Evolutionary conservation across 2,113 vertebrate species (phyloP), one percentile per base, ranked within the genome.

Genomic region (Taxidea taxus): DNA sequence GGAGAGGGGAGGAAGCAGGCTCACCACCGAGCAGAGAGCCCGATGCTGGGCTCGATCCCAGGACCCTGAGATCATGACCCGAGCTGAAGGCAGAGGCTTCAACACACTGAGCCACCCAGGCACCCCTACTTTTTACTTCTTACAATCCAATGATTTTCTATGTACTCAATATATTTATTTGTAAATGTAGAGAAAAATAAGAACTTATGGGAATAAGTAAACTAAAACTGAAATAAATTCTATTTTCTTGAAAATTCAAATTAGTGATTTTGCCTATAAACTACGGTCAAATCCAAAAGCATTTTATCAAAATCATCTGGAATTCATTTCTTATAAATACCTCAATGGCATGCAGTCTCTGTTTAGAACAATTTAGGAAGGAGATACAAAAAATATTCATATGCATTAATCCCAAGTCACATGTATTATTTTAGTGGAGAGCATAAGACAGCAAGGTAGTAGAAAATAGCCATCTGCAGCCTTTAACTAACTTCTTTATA

Each of bases 211-310:
- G 80, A 95, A 87, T 72, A 86, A 91, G 85, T 87, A 83, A 8
- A 94, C 11, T 91, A 87, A 97, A 96, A 91, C 15, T 93, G 70
- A 94, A 97, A 92, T 87, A 20, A 91, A 77, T 15, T 90, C 25
- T 56, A 80, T 54, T 92, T 97, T 80, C 82, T 91, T 84, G 27
- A 87, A 91, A 95, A 88, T 85, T 37, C 29, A 92, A 95, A 51
- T 60, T 87, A 87, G 49, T 62, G 75, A 62, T 80, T 91, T 96
- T 95, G 39, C 29, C n/a, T 88, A 78, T 49, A 66, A 60, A 80
- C 31, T 80, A 88, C 56, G 21, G 91, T 64, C 58, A 92, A 96
- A 60, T 4, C 21, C 34, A 92, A 96, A 54, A 83, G 14, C 6
- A 13, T 16, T 95, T 58, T 85, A 86, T 42, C 31, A 91, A 88